Evolutionary conservation across 2,113 vertebrate genomes (phyloP), one percentile per base, ranked within the genome.

Genomic region (Pelecanus crispus): DNA sequence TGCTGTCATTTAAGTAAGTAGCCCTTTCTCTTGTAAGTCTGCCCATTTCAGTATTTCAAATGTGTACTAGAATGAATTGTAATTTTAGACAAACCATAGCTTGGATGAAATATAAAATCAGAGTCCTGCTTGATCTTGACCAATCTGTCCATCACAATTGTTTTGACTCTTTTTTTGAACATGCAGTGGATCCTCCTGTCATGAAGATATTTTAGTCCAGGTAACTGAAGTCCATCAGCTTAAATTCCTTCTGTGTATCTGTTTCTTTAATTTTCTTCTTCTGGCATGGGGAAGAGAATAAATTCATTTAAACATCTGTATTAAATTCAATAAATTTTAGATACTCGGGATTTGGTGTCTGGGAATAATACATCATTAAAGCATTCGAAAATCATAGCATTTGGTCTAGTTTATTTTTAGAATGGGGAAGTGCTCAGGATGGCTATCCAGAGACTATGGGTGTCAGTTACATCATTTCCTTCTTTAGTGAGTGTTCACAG

Each of bases 351-450:
- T 72, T 85, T 70, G 12, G 19, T 88, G 17, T 58, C 3, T 63
- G 56, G 5, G 44, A 72, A 59, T 85, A 65, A 62, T 45, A 20
- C 1, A 2, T 50, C 28, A 17, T 66, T 84, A 67, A 87, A 86
- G 13, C 40, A 65, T 81, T 70, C 95, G 50, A 72, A 91, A 72
- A 78, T 88, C 63, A 62, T 31, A 86, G 29, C 34, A 42, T 61
- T 93, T 83, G 34, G 45, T 92, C 42, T 68, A 7, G 53, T 21
- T 90, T 92, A 85, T 89, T 95, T 97, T 92, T 94, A 96, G 83
- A 88, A 85, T 19, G 8, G 31, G 26, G 84, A 94, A 87, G 62
- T 90, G 52, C 58, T 81, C 87, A 40, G 61, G 58, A 68, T 94
- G 70, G 68, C 73, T 89, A 18, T 82, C 88, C 63, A 85, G 75